A percentile compares a stretch with the other conserved stretches of the same genome.
Evolutionary conservation across 2,797 vertebrate genomes (phyloP).

Genomic region (Lutjanus campechanus): DNA sequence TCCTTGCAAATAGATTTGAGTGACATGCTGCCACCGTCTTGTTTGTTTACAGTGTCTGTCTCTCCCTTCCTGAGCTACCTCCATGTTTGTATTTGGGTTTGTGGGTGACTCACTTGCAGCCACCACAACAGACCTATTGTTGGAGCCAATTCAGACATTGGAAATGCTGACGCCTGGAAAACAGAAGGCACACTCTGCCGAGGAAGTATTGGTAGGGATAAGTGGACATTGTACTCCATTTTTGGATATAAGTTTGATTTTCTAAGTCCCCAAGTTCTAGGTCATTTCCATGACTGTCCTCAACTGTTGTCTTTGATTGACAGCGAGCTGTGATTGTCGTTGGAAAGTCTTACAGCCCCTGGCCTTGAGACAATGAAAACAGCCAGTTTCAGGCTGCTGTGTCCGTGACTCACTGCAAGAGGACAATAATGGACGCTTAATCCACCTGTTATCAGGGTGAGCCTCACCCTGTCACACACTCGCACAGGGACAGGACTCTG

Average conservation of each 20-base stretch:
- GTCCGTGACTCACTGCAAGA: conserved; percentile 64
- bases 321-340: conserved; percentile 29
- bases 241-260: conserved; percentile 22
- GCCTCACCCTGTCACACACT: conserved; percentile 66
- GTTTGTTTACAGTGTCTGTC: conserved; percentile 80
- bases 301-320: conserved; percentile 62
- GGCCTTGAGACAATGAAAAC: conserved; percentile 61
- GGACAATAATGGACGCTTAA: conserved; percentile 77
- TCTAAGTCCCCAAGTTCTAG: not conserved
- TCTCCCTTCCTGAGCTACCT: conserved; percentile 62
- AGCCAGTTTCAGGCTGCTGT: conserved; percentile 49
- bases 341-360: conserved; percentile 54
- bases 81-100: conserved; percentile 81
- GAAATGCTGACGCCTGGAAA: conserved; percentile 76
- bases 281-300: conserved; percentile 35
- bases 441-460: conserved; percentile 84
- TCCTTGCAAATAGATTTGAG: conserved; percentile 65
- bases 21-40: conserved; percentile 76
- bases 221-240: conserved; percentile 40
- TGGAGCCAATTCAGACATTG: conserved; percentile 55
- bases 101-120: conserved; percentile 60
- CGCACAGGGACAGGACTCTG: conserved; percentile 47
- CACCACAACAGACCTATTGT: conserved; percentile 79
- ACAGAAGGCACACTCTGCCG: conserved; percentile 44
- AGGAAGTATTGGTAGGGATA: conserved; percentile 53